Base-by-base conservation (phyloP, 2,797 vertebrate genomes). In the Acanthurus tractus region DNA sequence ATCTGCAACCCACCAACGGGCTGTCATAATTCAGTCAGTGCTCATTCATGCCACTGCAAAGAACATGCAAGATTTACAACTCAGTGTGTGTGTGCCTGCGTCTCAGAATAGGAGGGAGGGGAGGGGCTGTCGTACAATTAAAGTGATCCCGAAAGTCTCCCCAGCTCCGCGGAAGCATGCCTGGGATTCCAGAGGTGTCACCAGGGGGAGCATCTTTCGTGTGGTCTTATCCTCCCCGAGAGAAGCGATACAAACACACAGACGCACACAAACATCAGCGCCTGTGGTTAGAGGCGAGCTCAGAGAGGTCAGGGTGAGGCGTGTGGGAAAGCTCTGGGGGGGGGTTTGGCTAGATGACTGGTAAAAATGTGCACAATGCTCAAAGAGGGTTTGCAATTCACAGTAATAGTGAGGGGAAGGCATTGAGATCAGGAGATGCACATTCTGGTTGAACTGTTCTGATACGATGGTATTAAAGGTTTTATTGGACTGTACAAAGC, bases 171-270 rank as follows among this genome's bases (percentile, higher is more conserved):
- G 64, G 70, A 79, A 69, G 53, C 84, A 90, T 92, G 89, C 88
- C 86, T 73, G 70, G 72, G 86, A 93, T 94, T 92, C 91, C 91
- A 92, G 81, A 78, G 83, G 84, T 88, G 88, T 91, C 80, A 79
- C 83, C 80, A 70, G 70, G 79, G 79, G 85, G 84, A 91, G 87
- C 77, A 81, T 89, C 86, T 70, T 79, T 76, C 23, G 22, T 89
- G 82, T 79, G 87, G 83, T 86, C 84, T 79, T 38, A 82, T 83
- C 81, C 73, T 74, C 40, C 69, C 20, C 48, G 12, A 61, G 46
- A 86, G 69, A 75, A 79, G 71, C n/a, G 54, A 78, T 50, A 67
- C 81, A 87, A 83, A 86, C 71, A 61, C 66, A 76, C 29, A 67
- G 44, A 70, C 36, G 18, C 59, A 79, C 68, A 86, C 59, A 75